Conservation (phyloP, 2,888 invertebrate genomes). For the Synanthedon myopaeformis region DNA sequence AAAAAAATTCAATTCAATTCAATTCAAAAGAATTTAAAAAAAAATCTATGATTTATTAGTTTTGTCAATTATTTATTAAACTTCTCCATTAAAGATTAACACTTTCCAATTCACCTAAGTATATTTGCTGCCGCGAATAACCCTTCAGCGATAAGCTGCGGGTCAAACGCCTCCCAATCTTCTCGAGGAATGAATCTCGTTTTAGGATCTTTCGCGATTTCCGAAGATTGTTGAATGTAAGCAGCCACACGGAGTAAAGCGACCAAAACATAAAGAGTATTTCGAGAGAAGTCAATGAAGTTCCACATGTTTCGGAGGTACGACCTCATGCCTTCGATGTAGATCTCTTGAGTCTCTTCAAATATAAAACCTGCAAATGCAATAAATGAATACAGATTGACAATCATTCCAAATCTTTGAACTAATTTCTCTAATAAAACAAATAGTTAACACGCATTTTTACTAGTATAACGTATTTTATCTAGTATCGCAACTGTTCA, state of each 20-base stretch:
- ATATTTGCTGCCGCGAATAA: conserved; percentile 96
- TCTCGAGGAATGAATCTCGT: conserved; percentile 84
- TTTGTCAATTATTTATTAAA: too few species aligned
- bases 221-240: conserved; percentile 78
- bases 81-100: too few species aligned
- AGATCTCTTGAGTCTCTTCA: conserved; percentile 93
- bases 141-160: conserved; percentile 92
- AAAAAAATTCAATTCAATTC: too few species aligned
- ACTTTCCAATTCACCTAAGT: conserved; percentile 71
- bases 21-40: too few species aligned
- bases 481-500: too few species aligned
- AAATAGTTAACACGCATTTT: too few species aligned
- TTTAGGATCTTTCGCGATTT: conserved; percentile 75
- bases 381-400: background rate
- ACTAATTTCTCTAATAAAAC: too few species aligned
- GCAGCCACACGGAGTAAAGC: conserved; percentile 76
- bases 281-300: conserved; percentile 93
- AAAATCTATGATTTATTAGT: too few species aligned
- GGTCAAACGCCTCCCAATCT: conserved; percentile 93
- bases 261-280: conserved; percentile 85
- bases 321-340: conserved; percentile 84
- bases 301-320: conserved; percentile 97
- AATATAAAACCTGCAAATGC: conserved; percentile 80
- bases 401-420: background rate
- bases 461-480: too few species aligned